A percentile compares a stretch with the other conserved stretches of the same genome.
These are phyloP conservation scores for Drosophila subsilvestris DNA, from an alignment of 2,888 invertebrate species.

Conservation along the genomic window DNA sequence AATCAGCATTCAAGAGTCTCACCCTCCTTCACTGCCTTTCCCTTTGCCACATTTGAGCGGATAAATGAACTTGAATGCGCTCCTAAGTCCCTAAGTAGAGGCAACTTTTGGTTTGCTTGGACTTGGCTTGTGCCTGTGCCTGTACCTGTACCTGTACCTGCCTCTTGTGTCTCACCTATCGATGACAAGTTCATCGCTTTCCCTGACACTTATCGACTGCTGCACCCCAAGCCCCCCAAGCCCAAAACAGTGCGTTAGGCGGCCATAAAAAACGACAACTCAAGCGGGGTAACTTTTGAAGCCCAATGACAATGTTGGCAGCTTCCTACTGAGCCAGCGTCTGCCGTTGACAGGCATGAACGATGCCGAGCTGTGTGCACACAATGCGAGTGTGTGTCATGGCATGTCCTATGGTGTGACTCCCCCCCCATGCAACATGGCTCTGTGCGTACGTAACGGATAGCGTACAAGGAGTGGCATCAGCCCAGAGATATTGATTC, in stretches of 20 bases:
- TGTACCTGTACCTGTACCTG: neutral
- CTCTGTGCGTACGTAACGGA: neutral
- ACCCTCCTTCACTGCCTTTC: conserved; percentile 1
- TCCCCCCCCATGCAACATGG: conserved; percentile 6
- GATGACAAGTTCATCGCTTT: conserved; percentile 27
- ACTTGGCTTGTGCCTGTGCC: neutral
- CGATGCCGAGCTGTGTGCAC: no score
- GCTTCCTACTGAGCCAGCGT: neutral
- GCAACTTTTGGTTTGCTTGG: neutral
- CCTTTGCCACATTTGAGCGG: conserved; percentile 6
- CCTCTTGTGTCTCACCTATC: neutral
- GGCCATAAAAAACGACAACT: neutral
- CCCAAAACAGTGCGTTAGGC: neutral
- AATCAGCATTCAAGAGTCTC: conserved; percentile 4
- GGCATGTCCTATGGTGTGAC: no score
- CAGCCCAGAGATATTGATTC: neutral
- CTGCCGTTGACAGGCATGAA: conserved; percentile 19
- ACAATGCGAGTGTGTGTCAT: no score
- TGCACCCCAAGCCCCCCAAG: no score
- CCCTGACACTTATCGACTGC: conserved; percentile 56
- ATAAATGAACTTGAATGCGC: conserved; percentile 9
- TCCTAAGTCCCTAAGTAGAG: conserved; percentile 4
- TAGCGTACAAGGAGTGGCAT: no score
- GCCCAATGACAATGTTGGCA: conserved; percentile 19
- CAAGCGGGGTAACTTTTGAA: conserved; percentile 4